A percentile compares a stretch with the other conserved stretches of the same genome.
These are phyloP conservation scores for Leuciscus idus DNA, from an alignment of 2,113 vertebrate species.

Conservation along the genomic window DNA sequence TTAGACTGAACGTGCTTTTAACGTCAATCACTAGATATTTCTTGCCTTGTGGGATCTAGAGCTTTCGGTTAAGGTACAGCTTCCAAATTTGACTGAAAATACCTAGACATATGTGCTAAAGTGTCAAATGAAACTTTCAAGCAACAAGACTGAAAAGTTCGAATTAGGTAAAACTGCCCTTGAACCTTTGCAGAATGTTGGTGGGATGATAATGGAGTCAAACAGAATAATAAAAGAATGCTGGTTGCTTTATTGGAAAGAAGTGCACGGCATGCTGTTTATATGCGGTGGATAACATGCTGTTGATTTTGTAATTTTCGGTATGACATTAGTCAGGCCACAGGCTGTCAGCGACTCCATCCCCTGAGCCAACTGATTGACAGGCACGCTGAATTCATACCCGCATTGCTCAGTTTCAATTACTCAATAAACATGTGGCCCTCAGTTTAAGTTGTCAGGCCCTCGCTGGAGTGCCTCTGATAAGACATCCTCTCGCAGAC, in stretches of 20 bases:
- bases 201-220: conserved; percentile 11
- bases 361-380: conserved; percentile 59
- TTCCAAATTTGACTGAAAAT: neutral
- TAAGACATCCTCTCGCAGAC: conserved; percentile 58
- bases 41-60: neutral
- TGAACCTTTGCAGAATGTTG: neutral
- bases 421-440: conserved; percentile 63
- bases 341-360: conserved; percentile 58
- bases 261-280: conserved; percentile 33
- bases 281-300: conserved; percentile 51
- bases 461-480: conserved; percentile 55
- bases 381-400: conserved; percentile 64
- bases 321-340: conserved; percentile 62
- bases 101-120: neutral
- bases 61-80: neutral
- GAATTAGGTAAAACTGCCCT: neutral
- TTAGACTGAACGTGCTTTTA: too few relatives aligned
- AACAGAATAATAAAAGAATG: conserved; percentile 27
- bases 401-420: conserved; percentile 62
- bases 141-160: neutral
- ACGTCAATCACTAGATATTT: too few relatives aligned
- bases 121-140: neutral
- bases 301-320: conserved; percentile 70
- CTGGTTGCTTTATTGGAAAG: conserved; percentile 41
- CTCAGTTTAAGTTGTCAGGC: conserved; percentile 59